A percentile compares a stretch with the other conserved stretches of the same genome.
phyloP scores from a whole-genome alignment of 2,797 vertebrate genomes.

The Amblyraja radiata region DNA sequence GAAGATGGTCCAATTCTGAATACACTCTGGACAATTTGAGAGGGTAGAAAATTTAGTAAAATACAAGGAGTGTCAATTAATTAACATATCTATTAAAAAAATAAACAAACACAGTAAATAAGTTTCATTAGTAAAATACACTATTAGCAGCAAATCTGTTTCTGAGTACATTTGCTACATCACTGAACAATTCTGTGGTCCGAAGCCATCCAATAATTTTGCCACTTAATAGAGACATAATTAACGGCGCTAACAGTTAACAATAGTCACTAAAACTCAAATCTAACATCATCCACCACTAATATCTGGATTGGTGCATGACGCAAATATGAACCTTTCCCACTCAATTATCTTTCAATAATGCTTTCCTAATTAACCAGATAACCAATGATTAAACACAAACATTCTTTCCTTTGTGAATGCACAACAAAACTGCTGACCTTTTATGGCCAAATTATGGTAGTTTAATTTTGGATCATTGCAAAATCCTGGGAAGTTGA shows the following conservation, averaged over 20 bases:
- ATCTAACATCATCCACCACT: background rate
- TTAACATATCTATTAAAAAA: background rate
- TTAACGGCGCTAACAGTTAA: background rate
- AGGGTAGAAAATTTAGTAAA: no score
- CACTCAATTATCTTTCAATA: background rate
- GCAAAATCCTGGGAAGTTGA: background rate
- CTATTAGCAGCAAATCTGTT: background rate
- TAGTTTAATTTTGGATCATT: background rate
- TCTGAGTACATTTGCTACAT: background rate
- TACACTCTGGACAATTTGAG: background rate
- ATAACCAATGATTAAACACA: background rate
- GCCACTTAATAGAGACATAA: constrained; percentile 4
- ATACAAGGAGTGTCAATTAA: background rate
- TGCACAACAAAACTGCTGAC: background rate
- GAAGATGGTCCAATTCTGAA: background rate
- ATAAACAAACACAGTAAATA: background rate
- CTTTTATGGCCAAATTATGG: background rate
- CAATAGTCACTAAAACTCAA: background rate
- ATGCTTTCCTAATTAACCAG: background rate
- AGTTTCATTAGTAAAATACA: constrained; percentile 19
- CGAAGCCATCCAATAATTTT: constrained; percentile 1
- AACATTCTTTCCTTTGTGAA: background rate
- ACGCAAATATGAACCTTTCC: background rate
- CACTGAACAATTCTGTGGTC: background rate
- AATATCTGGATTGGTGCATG: background rate